phyloP scores from a whole-genome alignment of 2,888 invertebrate genomes.

The Ariolimax columbianus region DNA sequence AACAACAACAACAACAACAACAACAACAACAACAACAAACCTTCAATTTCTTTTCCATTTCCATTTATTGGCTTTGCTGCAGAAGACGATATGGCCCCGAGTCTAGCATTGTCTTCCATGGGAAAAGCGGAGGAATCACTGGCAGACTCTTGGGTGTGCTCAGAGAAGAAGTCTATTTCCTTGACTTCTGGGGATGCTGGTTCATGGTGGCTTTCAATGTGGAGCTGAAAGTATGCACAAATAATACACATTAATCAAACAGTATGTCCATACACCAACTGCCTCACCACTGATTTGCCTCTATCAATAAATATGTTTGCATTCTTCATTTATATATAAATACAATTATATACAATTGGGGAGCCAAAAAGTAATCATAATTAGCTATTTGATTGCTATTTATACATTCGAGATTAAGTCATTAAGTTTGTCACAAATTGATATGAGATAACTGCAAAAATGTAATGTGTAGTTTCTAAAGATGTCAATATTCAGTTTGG shows the following conservation, averaged over 20 bases:
- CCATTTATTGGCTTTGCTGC: conserved; percentile 64
- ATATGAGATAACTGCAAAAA: no score
- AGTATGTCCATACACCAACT: neutral
- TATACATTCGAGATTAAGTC: no score
- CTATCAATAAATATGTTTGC: neutral
- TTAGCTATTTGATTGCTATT: no score
- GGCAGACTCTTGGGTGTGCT: conserved; percentile 80
- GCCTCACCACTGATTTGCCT: neutral
- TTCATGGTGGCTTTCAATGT: conserved; percentile 65
- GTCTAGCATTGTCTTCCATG: conserved; percentile 45
- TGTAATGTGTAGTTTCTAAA: no score
- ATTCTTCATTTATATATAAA: neutral
- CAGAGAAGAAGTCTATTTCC: conserved; percentile 94
- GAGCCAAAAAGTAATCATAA: no score
- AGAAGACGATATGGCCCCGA: conserved; percentile 46
- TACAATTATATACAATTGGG: no score
- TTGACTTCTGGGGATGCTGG: conserved; percentile 79
- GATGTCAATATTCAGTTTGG: no score
- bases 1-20: no score
- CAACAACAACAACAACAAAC: no score
- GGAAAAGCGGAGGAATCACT: conserved; percentile 38
- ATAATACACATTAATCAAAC: neutral
- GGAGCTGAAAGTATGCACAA: conserved; percentile 58
- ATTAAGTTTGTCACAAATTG: no score
- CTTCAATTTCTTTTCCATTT: conserved; percentile 60